Evolutionary conservation across 2,113 vertebrate genomes (phyloP).

Genomic region (Herpetotheres cachinnans): DNA sequence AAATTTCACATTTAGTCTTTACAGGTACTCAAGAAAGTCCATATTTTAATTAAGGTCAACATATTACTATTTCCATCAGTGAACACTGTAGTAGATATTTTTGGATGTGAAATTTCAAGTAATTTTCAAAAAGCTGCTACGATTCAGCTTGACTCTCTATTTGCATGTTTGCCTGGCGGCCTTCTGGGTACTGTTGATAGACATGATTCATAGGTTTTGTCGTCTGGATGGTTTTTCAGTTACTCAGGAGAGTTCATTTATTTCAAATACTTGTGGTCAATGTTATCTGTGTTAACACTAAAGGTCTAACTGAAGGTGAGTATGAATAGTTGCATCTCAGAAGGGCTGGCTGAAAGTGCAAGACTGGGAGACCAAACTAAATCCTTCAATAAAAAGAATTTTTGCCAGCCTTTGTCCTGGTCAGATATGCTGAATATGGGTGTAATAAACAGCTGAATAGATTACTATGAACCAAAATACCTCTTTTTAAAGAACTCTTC

Average conservation of each 20-base stretch:
- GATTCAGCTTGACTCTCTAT: background rate
- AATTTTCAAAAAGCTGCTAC: background rate
- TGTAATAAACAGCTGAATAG: background rate
- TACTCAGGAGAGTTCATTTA: background rate
- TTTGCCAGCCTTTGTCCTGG: background rate
- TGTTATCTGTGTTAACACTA: background rate
- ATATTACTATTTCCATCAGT: background rate
- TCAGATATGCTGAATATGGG: background rate
- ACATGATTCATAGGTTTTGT: background rate
- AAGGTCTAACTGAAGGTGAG: background rate
- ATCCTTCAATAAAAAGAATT: background rate
- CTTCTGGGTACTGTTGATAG: background rate
- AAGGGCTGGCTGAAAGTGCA: background rate
- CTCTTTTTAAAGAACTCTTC: background rate
- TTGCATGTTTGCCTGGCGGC: background rate
- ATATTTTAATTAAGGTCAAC: constrained; percentile 7
- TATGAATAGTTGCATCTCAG: background rate
- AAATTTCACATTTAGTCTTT: background rate
- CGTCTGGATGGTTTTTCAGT: background rate
- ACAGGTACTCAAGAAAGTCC: background rate
- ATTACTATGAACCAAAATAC: background rate
- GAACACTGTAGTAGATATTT: background rate
- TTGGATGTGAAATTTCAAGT: background rate
- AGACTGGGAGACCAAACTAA: background rate
- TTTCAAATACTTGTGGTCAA: background rate